Evolutionary conservation across 2,888 invertebrate species (phyloP).

Genomic region (Dasypogon diadema): DNA sequence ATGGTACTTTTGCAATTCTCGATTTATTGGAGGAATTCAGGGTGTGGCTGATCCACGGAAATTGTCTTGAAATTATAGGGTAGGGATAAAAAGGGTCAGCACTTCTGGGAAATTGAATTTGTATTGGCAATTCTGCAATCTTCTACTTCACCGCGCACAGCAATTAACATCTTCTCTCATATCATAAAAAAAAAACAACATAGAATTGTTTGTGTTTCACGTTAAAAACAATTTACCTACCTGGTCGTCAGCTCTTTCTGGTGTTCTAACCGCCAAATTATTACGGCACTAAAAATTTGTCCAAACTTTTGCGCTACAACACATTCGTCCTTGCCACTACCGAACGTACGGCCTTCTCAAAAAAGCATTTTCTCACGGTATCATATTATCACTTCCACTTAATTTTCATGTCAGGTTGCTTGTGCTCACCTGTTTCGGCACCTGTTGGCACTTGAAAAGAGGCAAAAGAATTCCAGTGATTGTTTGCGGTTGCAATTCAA

Average conservation of each 20-base stretch:
- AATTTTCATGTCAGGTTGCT: constrained; percentile 47
- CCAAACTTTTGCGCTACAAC: too few relatives aligned
- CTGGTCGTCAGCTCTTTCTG: too few relatives aligned
- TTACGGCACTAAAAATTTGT: too few relatives aligned
- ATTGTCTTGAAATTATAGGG: constrained; percentile 15
- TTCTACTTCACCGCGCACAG: too few relatives aligned
- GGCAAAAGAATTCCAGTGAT: constrained; percentile 28
- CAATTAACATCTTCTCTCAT: too few relatives aligned
- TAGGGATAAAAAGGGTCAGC: constrained; percentile 12
- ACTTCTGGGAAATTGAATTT: too few relatives aligned
- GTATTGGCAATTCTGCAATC: too few relatives aligned
- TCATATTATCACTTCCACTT: constrained; percentile 43
- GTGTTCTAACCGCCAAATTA: too few relatives aligned
- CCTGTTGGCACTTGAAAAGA: constrained; percentile 44
- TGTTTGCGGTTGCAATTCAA: constrained; percentile 47
- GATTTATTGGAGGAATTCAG: background rate
- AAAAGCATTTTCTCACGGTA: constrained; percentile 37
- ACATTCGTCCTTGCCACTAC: constrained; percentile 45
- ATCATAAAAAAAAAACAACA: too few relatives aligned
- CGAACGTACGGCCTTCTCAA: constrained; percentile 13
- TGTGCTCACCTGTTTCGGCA: constrained; percentile 48
- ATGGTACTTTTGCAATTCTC: background rate
- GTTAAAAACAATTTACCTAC: too few relatives aligned
- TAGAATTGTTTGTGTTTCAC: too few relatives aligned
- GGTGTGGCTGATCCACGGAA: constrained; percentile 18